Conservation (phyloP, 53 echinoderm and acorn worm genomes). For the Patiria pectinifera region DNA sequence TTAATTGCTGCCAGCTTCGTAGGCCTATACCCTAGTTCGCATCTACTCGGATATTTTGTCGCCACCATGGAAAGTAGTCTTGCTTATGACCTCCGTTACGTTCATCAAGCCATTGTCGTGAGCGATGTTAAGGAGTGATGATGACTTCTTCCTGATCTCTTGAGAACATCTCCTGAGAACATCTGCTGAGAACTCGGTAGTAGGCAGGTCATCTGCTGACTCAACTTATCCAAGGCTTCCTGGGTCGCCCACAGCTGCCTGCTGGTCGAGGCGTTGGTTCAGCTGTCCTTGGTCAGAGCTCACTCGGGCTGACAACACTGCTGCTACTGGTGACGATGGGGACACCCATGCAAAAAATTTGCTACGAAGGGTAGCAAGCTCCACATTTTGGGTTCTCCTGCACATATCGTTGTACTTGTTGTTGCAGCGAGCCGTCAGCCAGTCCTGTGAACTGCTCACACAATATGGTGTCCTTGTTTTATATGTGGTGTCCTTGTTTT, state of each 20-base stretch:
- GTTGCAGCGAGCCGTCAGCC: not conserved
- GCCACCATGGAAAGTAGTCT: no score
- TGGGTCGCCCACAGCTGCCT: not conserved
- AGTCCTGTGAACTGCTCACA: constrained; percentile 14
- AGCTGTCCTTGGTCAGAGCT: not conserved
- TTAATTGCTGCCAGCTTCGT: no score
- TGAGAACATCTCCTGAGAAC: no score
- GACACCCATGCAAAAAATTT: constrained; percentile 9
- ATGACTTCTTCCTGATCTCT: no score
- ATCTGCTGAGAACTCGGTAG: not conserved
- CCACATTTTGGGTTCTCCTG: not conserved
- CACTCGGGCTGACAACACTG: not conserved
- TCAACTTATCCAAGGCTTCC: not conserved
- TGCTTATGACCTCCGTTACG: no score
- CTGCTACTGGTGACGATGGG: not conserved
- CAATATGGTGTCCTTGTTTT: not conserved
- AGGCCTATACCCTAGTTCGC: no score
- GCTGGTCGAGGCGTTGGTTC: constrained; percentile 3
- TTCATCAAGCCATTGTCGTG: no score
- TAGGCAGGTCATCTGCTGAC: not conserved
- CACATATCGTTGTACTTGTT: not conserved
- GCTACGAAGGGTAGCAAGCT: not conserved
- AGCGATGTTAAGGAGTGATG: no score
- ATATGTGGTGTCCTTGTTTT: not conserved
- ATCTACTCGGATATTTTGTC: no score